phyloP scores from a whole-genome alignment of 2,888 invertebrate genomes.

The Agonopterix arenella region DNA sequence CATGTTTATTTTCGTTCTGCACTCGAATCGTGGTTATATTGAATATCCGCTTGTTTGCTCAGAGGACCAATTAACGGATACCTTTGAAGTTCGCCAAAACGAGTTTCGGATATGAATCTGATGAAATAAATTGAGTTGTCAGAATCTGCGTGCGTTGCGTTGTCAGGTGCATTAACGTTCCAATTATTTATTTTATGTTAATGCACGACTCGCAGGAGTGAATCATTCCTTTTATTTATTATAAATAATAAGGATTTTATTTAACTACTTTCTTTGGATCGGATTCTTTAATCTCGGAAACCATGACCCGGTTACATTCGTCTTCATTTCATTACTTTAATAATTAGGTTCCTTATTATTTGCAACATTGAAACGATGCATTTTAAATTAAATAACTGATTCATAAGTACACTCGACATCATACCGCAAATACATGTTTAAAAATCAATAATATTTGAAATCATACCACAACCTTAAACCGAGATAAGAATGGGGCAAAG shows the following conservation, averaged over 20 bases:
- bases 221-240: conserved; percentile 1
- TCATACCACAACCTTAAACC: too few relatives aligned
- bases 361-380: too few relatives aligned
- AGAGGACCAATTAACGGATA: conserved; percentile 55
- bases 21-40: conserved; percentile 14
- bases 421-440: too few relatives aligned
- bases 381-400: too few relatives aligned
- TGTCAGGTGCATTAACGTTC: conserved; percentile 46
- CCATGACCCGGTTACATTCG: too few relatives aligned
- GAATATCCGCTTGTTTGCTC: conserved; percentile 37
- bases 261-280: neutral
- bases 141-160: conserved; percentile 32
- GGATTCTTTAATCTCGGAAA: too few relatives aligned
- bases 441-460: too few relatives aligned
- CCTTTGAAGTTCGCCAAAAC: conserved; percentile 61
- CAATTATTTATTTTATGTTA: conserved; percentile 42
- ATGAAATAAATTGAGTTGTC: conserved; percentile 66
- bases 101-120: conserved; percentile 57
- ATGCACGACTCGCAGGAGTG: conserved; percentile 14
- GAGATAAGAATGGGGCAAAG: too few relatives aligned
- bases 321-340: too few relatives aligned
- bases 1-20: conserved; percentile 11
- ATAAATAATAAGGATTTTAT: neutral
- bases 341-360: too few relatives aligned
- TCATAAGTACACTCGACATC: too few relatives aligned